Conservation (phyloP, 2,113 vertebrate genomes). For the Corythornis vintsioides region DNA sequence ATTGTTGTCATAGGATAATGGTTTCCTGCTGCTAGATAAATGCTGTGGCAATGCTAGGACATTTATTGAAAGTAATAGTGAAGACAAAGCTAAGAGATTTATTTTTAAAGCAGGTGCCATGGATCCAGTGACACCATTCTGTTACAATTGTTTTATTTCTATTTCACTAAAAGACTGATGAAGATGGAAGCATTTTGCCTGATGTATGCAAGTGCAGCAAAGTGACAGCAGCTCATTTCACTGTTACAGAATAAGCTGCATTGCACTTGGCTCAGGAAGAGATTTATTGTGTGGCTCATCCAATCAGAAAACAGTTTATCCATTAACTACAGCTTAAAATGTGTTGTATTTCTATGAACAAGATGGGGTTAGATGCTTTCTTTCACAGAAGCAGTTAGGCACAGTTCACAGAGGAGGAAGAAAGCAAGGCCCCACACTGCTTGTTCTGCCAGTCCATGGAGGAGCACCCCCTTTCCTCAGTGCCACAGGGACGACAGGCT, state of each 20-base stretch:
- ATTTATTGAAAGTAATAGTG: conserved; percentile 79
- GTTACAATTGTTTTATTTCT: conserved; percentile 73
- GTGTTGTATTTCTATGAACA: conserved; percentile 49
- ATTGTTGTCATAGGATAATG: conserved; percentile 80
- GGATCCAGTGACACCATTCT: conserved; percentile 75
- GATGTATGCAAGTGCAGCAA: conserved; percentile 57
- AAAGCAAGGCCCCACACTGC: background rate
- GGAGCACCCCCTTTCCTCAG: background rate
- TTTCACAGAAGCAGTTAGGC: background rate
- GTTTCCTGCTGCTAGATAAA: conserved; percentile 80
- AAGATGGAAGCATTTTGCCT: conserved; percentile 69
- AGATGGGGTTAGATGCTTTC: conserved; percentile 44
- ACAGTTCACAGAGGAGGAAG: background rate
- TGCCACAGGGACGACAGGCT: background rate
- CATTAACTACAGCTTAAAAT: conserved; percentile 63
- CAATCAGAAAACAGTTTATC: conserved; percentile 69
- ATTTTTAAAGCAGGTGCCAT: conserved; percentile 78
- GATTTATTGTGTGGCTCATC: conserved; percentile 63
- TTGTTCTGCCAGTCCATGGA: background rate
- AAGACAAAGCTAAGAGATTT: conserved; percentile 76
- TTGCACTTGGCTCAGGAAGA: conserved; percentile 50
- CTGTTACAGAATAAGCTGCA: conserved; percentile 45
- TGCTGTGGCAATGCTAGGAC: conserved; percentile 72
- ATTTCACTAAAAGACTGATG: conserved; percentile 69
- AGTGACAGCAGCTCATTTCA: conserved; percentile 57